These are phyloP conservation scores for Herpailurus yagouaroundi DNA, from an alignment of 2,113 vertebrate genomes.

Conservation along the genomic window DNA sequence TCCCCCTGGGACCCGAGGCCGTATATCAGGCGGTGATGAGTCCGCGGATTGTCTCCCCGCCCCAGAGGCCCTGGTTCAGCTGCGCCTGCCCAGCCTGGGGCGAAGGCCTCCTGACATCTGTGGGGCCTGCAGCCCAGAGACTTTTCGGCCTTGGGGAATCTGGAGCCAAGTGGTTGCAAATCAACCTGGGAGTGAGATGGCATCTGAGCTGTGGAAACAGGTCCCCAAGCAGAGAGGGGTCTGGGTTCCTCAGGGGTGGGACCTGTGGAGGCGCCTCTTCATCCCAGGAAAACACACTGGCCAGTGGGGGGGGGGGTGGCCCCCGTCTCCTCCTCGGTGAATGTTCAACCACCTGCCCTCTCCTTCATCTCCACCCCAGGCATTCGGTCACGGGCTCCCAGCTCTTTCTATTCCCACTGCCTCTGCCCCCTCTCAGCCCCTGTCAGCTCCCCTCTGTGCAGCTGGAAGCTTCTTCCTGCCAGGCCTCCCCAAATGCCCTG, in stretches of 20 bases:
- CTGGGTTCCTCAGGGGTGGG: neutral
- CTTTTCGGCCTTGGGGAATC: neutral
- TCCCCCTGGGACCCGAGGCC: conserved; percentile 34
- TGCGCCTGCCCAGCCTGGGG: neutral
- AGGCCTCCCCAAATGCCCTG: neutral
- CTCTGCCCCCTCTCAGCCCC: neutral
- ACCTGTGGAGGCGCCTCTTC: neutral
- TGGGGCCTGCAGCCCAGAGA: neutral
- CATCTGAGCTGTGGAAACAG: neutral
- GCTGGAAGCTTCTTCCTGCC: neutral
- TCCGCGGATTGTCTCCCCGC: neutral
- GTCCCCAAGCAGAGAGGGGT: neutral
- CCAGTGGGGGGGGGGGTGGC: neutral
- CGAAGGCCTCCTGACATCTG: neutral
- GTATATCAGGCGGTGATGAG: conserved; percentile 71
- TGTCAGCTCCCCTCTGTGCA: neutral
- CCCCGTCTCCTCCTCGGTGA: accelerated
- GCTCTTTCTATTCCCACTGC: neutral
- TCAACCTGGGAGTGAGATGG: neutral
- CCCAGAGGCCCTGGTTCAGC: neutral
- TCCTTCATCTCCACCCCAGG: neutral
- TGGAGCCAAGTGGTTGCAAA: neutral
- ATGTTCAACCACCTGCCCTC: neutral
- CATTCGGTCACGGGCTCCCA: neutral
- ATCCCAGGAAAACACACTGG: neutral